Base-by-base conservation (phyloP, 2,113 vertebrate genomes). In the Siniperca knerii region DNA sequence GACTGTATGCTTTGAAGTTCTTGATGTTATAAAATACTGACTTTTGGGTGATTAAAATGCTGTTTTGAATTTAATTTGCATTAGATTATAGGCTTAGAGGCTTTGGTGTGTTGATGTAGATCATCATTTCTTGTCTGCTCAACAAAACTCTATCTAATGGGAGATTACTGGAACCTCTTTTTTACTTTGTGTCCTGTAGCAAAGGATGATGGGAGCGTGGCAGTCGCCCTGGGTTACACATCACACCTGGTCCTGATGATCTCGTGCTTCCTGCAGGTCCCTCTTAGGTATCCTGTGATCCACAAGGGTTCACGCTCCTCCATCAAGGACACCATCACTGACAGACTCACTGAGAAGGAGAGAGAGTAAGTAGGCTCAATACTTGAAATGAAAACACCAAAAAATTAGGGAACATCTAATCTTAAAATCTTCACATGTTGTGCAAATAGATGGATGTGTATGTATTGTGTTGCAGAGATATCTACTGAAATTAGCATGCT, bases 161-260 rank as follows among this genome's bases (percentile, higher is more conserved):
- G 23, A 61, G 10, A 70, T 84, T 35, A 71, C 86, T 35, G n/a
- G 54, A 57, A 35, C 42, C 15, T 33, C 16, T 67, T 58, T 84
- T 50, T 48, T 15, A 11, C 65, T 58, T 18, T 88, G 29, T 89
- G 57, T 87, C 65, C 93, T 80, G 50, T 96, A 99, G 98, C 97
- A 73, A 99, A 97, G 94, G 98, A 99, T 89, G 98, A 99, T 33
- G 97, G 98, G 86, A 99, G 97, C 89, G 96, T 99, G 44, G 97
- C 98, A 0, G 98, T 99, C 55, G 98, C 98, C 84, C 96, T 99
- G 90, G 98, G 98, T 92, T 99, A 99, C 91, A 99, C 98, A 0
- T 97, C 98, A 65, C 98, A 99, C 93, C 93, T 99, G 95, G 98
- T 99, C 86, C 97, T 98, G 83, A 99, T 99, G 98, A 97, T 99